Conservation (phyloP, 2,888 invertebrate species). For the Mesopsocus fuscifrons region DNA sequence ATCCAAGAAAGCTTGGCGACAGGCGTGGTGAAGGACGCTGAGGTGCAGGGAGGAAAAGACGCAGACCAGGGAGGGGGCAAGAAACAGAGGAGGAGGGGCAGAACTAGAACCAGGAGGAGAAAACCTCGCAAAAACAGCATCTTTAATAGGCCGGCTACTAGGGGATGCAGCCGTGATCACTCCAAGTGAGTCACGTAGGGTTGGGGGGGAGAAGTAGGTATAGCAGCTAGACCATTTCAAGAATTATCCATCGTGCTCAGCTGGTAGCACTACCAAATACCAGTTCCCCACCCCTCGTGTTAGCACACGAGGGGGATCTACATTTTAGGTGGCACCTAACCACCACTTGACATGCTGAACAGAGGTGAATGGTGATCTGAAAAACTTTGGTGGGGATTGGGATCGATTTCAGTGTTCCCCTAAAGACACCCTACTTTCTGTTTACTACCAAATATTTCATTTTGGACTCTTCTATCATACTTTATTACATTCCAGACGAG, state of each 20-base stretch:
- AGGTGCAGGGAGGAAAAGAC: constrained; percentile 21
- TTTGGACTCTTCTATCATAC: too few species aligned
- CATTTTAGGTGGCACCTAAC: background rate
- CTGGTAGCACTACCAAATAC: too few species aligned
- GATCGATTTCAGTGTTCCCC: too few species aligned
- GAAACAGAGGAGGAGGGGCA: constrained; percentile 24
- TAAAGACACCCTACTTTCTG: too few species aligned
- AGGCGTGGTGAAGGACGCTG: constrained; percentile 24
- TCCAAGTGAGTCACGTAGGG: background rate
- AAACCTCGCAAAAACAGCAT: constrained; percentile 18
- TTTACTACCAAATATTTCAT: too few species aligned
- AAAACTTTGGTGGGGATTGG: background rate
- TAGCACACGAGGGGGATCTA: too few species aligned
- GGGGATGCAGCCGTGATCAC: constrained; percentile 8
- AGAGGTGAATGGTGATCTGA: too few species aligned
- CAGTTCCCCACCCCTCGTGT: too few species aligned
- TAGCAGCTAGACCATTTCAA: too few species aligned
- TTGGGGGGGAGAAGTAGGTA: too few species aligned
- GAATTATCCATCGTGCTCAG: too few species aligned
- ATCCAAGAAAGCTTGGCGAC: constrained; percentile 21
- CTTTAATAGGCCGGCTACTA: constrained; percentile 4
- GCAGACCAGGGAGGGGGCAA: constrained; percentile 20
- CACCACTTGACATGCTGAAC: background rate
- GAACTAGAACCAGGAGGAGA: constrained; percentile 25
- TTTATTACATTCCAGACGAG: too few species aligned